A percentile compares a stretch with the other conserved stretches of the same genome.
phyloP scores from a whole-genome alignment of 2,797 vertebrate species.

The Basileuterus tristriatus region DNA sequence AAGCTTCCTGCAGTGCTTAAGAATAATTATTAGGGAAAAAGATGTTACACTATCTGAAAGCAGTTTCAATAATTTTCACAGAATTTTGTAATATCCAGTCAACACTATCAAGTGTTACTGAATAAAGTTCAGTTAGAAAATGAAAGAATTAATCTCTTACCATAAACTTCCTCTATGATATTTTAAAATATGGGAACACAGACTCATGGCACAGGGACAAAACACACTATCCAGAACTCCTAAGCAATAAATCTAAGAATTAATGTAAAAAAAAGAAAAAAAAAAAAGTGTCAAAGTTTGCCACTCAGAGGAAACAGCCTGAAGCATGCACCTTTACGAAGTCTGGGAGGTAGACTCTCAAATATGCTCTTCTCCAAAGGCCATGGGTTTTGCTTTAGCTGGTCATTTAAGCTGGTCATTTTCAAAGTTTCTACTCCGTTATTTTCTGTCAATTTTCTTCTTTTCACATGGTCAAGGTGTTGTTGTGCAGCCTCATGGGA shows the following conservation, averaged over 20 bases:
- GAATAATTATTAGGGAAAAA: not conserved
- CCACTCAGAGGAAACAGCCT: not conserved
- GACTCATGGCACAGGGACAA: not conserved
- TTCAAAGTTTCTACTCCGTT: conserved; percentile 54
- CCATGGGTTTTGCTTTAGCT: conserved; percentile 74
- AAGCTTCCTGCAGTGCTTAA: conserved; percentile 84
- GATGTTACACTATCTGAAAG: not conserved
- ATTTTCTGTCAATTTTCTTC: not conserved
- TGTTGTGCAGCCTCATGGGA: not conserved
- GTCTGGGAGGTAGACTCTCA: conserved; percentile 76
- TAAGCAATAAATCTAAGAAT: not conserved
- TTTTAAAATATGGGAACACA: not conserved
- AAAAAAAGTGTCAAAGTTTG: not conserved
- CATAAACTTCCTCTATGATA: not conserved
- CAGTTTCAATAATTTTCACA: not conserved
- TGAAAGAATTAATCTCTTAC: not conserved
- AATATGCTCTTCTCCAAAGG: conserved; percentile 83
- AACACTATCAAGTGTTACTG: not conserved
- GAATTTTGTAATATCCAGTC: not conserved
- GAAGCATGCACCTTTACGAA: conserved; percentile 80
- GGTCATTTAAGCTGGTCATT: conserved; percentile 48
- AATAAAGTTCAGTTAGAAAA: not conserved
- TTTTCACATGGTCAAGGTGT: not conserved
- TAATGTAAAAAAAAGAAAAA: not conserved
- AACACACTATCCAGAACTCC: not conserved